phyloP scores from a whole-genome alignment of 2,113 vertebrate genomes.

The Haplotaxodon microlepis region DNA sequence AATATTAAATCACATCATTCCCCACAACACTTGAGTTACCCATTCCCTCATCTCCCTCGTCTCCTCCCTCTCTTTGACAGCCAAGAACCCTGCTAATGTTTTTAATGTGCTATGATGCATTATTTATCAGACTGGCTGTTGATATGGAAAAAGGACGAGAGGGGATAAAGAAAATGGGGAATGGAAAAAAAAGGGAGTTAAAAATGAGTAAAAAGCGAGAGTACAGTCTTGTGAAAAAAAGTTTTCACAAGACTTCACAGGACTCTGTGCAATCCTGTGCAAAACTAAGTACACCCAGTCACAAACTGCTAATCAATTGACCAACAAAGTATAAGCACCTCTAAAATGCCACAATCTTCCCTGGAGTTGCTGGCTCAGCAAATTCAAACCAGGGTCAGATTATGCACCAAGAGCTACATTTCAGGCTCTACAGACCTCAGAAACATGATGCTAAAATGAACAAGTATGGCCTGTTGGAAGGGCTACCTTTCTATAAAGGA shows the following conservation, averaged over 20 bases:
- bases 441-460: not conserved
- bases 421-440: not conserved
- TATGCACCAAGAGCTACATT: not conserved
- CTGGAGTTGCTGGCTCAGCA: not conserved
- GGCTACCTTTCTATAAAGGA: not conserved
- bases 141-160: conserved; percentile 55
- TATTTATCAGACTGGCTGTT: conserved; percentile 72
- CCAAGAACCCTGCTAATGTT: conserved; percentile 67
- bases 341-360: not conserved
- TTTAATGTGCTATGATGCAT: conserved; percentile 74
- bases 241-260: not conserved
- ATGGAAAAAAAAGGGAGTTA: not conserved
- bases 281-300: not conserved
- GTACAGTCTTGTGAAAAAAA: not conserved
- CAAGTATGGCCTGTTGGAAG: not conserved
- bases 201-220: conserved; percentile 14
- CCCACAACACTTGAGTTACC: conserved; percentile 50
- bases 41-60: conserved; percentile 19
- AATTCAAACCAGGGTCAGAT: not conserved
- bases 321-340: not conserved
- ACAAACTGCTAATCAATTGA: not conserved
- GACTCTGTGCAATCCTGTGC: not conserved
- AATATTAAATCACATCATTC: conserved; percentile 54
- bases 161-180: conserved; percentile 24
- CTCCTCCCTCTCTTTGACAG: conserved; percentile 52